A percentile compares a stretch with the other conserved stretches of the same genome.
Conservation (phyloP, 1,140 invertebrate genomes). For the Tribolium castaneum region DNA sequence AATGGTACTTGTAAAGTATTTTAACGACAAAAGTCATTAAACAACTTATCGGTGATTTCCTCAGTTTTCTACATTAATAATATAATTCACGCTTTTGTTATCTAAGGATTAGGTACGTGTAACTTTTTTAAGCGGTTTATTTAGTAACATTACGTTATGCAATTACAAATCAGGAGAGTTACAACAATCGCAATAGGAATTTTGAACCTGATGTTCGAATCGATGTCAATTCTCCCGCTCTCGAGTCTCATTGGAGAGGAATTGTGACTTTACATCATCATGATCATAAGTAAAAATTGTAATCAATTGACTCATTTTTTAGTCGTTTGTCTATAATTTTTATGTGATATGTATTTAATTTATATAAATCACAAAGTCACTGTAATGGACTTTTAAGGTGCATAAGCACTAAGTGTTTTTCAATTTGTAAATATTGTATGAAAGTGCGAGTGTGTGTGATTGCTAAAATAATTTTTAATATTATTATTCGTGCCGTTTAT, state of each 20-base stretch:
- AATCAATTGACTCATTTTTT: constrained; percentile 47
- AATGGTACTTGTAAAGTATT: constrained; percentile 26
- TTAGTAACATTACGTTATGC: not conserved
- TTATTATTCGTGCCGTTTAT: constrained; percentile 13
- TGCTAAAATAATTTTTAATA: constrained; percentile 48
- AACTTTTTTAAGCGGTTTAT: constrained; percentile 25
- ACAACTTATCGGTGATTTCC: constrained; percentile 8
- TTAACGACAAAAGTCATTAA: constrained; percentile 15
- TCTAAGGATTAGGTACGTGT: constrained; percentile 9
- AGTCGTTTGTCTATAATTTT: constrained; percentile 53
- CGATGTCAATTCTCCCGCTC: constrained; percentile 32
- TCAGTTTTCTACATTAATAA: constrained; percentile 37
- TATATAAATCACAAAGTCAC: constrained; percentile 47
- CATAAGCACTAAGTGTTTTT: constrained; percentile 47
- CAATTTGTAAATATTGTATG: constrained; percentile 58
- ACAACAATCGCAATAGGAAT: constrained; percentile 30
- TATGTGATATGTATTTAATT: constrained; percentile 51
- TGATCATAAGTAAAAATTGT: constrained; percentile 49
- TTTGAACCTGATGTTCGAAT: constrained; percentile 24
- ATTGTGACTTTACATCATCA: constrained; percentile 32
- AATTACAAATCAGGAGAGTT: constrained; percentile 30
- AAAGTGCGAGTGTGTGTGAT: constrained; percentile 49
- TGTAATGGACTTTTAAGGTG: constrained; percentile 50
- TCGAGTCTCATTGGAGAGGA: constrained; percentile 21
- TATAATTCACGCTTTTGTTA: constrained; percentile 12